Percentiles rank a stretch among this genome's conserved stretches.
Evolutionary conservation across 2,797 vertebrate genomes (phyloP).

Genomic region (Onychomys torridus): DNA sequence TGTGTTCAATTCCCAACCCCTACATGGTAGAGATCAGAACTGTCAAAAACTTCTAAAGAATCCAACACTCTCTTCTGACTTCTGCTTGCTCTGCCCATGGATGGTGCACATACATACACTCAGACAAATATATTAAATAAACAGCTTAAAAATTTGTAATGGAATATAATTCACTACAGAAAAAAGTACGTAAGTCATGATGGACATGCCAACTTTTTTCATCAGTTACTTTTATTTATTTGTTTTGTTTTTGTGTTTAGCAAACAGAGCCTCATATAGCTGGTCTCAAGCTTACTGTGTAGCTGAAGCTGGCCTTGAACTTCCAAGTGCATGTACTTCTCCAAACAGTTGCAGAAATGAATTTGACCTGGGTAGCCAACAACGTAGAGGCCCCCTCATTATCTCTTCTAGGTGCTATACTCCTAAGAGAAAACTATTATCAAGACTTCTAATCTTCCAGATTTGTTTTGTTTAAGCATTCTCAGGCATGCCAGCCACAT

Average conservation of each 20-base stretch:
- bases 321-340: neutral
- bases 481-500: neutral
- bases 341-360: neutral
- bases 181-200: slow-evolving; percentile 9
- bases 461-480: neutral
- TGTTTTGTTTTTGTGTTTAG: neutral
- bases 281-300: neutral
- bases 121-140: neutral
- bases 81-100: neutral
- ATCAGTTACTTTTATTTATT: neutral
- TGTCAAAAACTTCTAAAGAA: neutral
- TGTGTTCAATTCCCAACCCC: neutral
- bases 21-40: neutral
- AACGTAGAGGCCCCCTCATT: neutral
- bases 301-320: neutral
- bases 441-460: slow-evolving; percentile 26
- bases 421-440: slow-evolving; percentile 19
- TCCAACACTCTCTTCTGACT: neutral
- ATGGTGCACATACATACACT: neutral
- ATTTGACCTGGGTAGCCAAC: neutral
- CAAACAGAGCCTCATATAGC: neutral
- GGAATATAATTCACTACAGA: slow-evolving; percentile 7
- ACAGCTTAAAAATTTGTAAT: neutral
- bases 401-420: neutral
- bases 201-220: neutral